Base-by-base conservation (phyloP, 1,140 invertebrate species). In the Drosophila bocki region DNA sequence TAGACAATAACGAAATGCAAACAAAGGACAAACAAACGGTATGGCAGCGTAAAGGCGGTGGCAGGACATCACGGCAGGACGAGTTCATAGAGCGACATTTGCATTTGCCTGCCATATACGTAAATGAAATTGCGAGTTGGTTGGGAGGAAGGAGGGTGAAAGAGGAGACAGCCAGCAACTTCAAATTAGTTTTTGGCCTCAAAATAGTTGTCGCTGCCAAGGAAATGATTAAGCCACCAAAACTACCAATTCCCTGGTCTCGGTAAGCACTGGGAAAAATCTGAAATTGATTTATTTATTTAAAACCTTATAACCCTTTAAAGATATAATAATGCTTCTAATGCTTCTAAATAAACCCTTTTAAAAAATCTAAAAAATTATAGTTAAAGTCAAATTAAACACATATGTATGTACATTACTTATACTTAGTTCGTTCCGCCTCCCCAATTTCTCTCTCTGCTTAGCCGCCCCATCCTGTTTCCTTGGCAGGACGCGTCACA, bases 41-140 rank as follows among this genome's bases (percentile, higher is more conserved):
- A 47, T 51, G n/a, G 37, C 2, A 12, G 22, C 15, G 26, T 29
- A 29, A 29, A 17, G 50, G 29, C 13, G n/a, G 42, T 39, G 26
- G 26, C 45, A 65, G 60, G 71, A 80, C 81, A 76, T 80, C 82
- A 77, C 72, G 72, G 72, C 74, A 78, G 69, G 78, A 85, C 76
- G 78, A 86, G 79, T 81, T 84, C 84, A 87, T 87, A 77, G 85
- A 87, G 63, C 76, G 85, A 78, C 84, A 88, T 88, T 88, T 88
- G 84, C 84, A 88, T 88, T 88, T 84, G 85, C 85, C 84, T 90
- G 84, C 84, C 84, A 88, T 88, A 87, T 88, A 84, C 80, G 84
- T 78, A 88, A 84, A 90, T 90, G 85, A 88, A 88, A 88, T 83
- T 86, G 79, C 63, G 56, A 61, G 29, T 15, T 51, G 8, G 33